phyloP scores from a whole-genome alignment of 2,797 vertebrate genomes.

The Sebastes taczanowskii region DNA sequence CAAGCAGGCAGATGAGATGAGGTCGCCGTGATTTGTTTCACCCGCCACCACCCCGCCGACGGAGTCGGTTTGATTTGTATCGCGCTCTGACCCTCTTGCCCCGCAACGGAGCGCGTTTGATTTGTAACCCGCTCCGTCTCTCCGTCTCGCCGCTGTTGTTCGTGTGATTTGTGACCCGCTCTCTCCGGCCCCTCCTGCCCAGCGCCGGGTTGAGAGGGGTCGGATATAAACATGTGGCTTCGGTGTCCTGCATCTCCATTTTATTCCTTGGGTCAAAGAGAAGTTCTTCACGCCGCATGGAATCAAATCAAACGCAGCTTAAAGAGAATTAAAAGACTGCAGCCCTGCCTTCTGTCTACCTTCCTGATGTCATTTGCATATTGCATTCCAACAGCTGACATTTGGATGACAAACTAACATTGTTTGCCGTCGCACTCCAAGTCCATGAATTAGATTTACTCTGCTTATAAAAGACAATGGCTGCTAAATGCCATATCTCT shows the following conservation, averaged over 20 bases:
- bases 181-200: neutral
- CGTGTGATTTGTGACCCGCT: constrained; percentile 54
- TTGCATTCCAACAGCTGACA: constrained; percentile 60
- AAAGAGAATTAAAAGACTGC: neutral
- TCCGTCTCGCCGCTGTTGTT: constrained; percentile 18
- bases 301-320: constrained; percentile 1
- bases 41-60: constrained; percentile 22
- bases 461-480: constrained; percentile 74
- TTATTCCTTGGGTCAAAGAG: neutral
- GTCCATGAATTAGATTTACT: constrained; percentile 72
- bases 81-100: constrained; percentile 50
- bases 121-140: constrained; percentile 54
- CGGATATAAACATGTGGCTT: constrained; percentile 20
- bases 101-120: constrained; percentile 47
- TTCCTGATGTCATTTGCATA: constrained; percentile 65
- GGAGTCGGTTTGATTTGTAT: constrained; percentile 63
- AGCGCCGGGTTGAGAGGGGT: neutral
- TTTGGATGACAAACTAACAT: constrained; percentile 77
- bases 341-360: neutral
- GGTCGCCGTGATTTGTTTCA: constrained; percentile 69
- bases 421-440: constrained; percentile 53
- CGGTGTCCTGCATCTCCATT: constrained; percentile 12
- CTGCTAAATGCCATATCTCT: constrained; percentile 74
- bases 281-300: neutral
- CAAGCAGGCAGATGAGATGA: constrained; percentile 66